Conservation (phyloP, 2,113 vertebrate species). For the Barbus barbus region DNA sequence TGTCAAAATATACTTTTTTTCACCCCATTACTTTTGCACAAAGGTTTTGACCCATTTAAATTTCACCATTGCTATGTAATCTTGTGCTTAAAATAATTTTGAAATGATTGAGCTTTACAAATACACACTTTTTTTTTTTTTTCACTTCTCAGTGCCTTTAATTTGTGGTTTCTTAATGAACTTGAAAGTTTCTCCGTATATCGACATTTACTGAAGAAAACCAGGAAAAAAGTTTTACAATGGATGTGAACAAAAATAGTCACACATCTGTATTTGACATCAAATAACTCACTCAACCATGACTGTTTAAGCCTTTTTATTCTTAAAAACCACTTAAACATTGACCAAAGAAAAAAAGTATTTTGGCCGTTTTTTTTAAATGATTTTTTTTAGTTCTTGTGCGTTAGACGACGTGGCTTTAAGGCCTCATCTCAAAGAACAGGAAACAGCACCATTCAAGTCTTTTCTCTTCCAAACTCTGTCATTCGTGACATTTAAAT, state of each 20-base stretch:
- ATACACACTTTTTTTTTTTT: too few relatives aligned
- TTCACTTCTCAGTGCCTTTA: neutral
- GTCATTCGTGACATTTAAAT: neutral
- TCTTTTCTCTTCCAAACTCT: neutral
- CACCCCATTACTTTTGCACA: too few relatives aligned
- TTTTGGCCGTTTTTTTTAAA: too few relatives aligned
- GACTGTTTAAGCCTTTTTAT: constrained; percentile 16
- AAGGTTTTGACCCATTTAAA: constrained; percentile 34
- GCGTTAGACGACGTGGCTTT: neutral
- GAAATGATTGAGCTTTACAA: constrained; percentile 25
- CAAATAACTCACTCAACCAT: neutral
- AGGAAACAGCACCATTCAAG: neutral
- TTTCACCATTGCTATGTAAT: constrained; percentile 36
- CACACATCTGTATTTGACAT: neutral
- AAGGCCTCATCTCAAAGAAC: neutral
- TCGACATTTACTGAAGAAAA: neutral
- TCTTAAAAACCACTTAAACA: constrained; percentile 1
- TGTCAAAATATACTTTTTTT: constrained; percentile 70
- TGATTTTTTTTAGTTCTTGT: too few relatives aligned
- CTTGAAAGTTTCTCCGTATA: neutral
- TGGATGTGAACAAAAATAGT: neutral
- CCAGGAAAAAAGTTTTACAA: neutral
- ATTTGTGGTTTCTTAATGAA: neutral
- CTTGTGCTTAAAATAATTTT: constrained; percentile 39
- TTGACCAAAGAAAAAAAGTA: neutral